Evolutionary conservation across 2,888 invertebrate genomes (phyloP).

Genomic region (Frankliniella intonsa): DNA sequence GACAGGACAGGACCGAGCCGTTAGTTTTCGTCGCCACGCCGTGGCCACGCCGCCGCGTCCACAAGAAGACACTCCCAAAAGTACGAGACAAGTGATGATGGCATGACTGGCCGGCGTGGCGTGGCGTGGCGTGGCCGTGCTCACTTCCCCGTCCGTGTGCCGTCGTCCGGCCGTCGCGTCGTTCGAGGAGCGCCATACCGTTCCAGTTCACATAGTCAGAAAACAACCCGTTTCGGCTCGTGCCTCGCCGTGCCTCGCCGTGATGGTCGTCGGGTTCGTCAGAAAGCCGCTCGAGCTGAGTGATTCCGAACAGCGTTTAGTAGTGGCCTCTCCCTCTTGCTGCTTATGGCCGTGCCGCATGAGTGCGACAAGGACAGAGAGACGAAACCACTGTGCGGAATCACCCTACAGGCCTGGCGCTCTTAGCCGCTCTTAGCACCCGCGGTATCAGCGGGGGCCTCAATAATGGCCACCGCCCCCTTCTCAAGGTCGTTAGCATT

Average conservation of each 20-base stretch:
- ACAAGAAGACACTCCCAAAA: neutral
- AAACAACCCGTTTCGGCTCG: too few relatives aligned
- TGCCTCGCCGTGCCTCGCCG: neutral
- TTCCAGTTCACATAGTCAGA: too few relatives aligned
- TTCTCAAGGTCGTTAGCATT: too few relatives aligned
- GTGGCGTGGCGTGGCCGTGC: neutral
- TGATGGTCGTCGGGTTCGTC: neutral
- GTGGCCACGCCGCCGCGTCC: neutral
- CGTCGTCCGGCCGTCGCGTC: too few relatives aligned
- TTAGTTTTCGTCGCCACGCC: neutral
- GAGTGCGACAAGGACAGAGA: neutral
- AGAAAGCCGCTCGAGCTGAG: too few relatives aligned
- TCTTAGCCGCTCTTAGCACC: too few relatives aligned
- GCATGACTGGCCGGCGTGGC: neutral
- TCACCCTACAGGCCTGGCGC: neutral
- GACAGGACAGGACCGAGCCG: neutral
- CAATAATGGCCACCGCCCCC: too few relatives aligned
- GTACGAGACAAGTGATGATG: neutral
- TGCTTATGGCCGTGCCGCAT: neutral
- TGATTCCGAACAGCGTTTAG: too few relatives aligned
- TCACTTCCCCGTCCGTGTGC: too few relatives aligned
- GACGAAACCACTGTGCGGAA: neutral
- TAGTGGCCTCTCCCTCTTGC: too few relatives aligned
- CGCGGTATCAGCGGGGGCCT: too few relatives aligned
- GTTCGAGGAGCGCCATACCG: too few relatives aligned